Evolutionary conservation across 2,113 vertebrate species (phyloP).

Genomic region (Pedetes capensis): DNA sequence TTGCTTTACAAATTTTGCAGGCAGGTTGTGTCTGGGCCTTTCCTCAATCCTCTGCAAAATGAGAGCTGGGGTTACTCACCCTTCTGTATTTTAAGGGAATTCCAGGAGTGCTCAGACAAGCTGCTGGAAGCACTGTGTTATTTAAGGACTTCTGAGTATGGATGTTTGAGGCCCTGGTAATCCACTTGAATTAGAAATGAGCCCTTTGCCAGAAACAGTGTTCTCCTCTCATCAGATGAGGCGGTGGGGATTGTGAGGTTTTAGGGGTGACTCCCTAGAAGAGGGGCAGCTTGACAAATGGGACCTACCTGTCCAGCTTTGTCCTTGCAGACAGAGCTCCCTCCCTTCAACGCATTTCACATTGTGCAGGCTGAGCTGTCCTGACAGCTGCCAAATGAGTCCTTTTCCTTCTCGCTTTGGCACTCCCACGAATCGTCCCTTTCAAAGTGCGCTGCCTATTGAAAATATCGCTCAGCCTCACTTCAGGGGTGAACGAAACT

Average conservation of each 20-base stretch:
- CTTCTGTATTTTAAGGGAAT: constrained; percentile 35
- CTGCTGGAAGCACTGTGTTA: neutral
- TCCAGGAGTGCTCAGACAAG: constrained; percentile 33
- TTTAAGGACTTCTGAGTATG: neutral
- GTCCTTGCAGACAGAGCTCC: constrained; percentile 2
- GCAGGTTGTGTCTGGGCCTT: constrained; percentile 56
- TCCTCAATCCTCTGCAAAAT: constrained; percentile 52
- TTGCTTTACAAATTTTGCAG: constrained; percentile 68
- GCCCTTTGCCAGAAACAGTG: neutral
- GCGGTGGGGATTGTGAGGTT: neutral
- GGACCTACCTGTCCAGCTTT: constrained; percentile 6
- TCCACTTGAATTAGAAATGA: neutral
- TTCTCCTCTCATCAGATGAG: neutral
- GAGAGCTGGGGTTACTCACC: neutral
- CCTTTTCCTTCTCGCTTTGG: constrained; percentile 33
- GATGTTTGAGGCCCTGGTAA: neutral
- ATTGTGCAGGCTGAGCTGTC: constrained; percentile 44
- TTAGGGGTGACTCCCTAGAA: neutral
- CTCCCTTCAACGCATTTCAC: constrained; percentile 49
- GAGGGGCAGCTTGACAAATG: constrained; percentile 17
- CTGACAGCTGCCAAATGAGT: constrained; percentile 57
- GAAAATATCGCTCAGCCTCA: neutral
- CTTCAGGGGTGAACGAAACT: neutral
- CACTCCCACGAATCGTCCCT: neutral
- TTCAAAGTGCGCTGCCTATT: neutral